These are phyloP conservation scores for Chloebia gouldiae DNA, from an alignment of 2,113 vertebrate species.

Conservation along the genomic window DNA sequence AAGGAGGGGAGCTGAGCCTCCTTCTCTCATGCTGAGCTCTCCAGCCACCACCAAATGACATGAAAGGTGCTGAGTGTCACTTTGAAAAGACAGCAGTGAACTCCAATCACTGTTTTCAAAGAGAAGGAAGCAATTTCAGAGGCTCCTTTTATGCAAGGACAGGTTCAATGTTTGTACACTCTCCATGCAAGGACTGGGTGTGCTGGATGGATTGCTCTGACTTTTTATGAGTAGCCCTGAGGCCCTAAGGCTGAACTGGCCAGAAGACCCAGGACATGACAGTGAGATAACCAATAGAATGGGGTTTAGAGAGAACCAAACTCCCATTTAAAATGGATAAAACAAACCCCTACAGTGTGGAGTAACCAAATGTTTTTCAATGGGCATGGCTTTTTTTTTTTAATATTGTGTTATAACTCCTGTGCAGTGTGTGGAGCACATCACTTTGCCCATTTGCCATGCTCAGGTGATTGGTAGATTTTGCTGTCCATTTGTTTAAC, in stretches of 20 bases:
- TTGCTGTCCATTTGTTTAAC: not conserved
- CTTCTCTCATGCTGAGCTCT: not conserved
- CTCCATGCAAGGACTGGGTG: not conserved
- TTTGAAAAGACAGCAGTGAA: not conserved
- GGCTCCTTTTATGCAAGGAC: not conserved
- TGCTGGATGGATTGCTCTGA: not conserved
- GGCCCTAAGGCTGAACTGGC: not conserved
- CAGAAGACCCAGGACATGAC: not conserved
- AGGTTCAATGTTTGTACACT: not conserved
- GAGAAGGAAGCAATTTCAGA: not conserved
- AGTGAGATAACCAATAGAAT: not conserved
- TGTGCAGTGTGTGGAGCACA: not conserved
- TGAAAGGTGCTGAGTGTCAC: not conserved
- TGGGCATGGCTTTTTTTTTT: not conserved
- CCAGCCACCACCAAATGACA: not conserved
- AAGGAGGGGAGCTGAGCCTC: not conserved
- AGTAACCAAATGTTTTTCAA: not conserved
- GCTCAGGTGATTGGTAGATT: not conserved
- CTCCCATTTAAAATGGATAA: not conserved
- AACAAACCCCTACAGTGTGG: rapidly evolving
- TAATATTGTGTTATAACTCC: not conserved
- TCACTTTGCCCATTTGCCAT: not conserved
- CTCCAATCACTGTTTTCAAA: not conserved
- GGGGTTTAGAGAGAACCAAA: not conserved
- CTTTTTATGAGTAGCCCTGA: not conserved